Evolutionary conservation across 2,113 vertebrate genomes (phyloP).

Genomic region (Cottus gobio): DNA sequence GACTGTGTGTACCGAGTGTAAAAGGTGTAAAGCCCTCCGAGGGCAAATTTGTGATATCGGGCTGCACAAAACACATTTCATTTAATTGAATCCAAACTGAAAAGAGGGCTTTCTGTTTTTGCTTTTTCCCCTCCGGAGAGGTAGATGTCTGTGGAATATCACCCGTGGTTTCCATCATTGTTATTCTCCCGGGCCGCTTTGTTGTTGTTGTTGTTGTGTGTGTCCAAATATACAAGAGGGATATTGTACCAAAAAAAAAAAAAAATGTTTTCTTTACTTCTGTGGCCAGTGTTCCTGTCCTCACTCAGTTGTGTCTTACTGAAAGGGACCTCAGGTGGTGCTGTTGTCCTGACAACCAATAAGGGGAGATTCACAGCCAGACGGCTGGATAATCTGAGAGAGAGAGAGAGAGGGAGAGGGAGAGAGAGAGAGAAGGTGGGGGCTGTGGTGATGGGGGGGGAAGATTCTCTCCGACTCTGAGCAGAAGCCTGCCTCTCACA

Average conservation of each 20-base stretch:
- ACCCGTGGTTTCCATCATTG: not conserved
- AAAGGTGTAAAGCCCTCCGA: no score
- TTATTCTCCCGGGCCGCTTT: not conserved
- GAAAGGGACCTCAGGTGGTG: conserved; percentile 84
- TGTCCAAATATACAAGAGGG: not conserved
- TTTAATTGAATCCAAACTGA: not conserved
- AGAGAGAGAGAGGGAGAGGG: conserved; percentile 44
- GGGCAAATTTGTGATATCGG: no score
- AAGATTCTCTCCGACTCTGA: conserved; percentile 60
- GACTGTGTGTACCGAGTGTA: no score
- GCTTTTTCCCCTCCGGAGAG: not conserved
- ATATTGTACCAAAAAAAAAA: not conserved
- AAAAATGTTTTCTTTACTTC: not conserved
- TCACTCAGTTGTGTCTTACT: conserved; percentile 69
- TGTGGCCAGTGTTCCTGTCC: not conserved
- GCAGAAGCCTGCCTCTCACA: conserved; percentile 64
- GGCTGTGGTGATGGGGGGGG: conserved; percentile 41
- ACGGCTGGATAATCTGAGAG: conserved; percentile 69
- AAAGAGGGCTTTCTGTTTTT: not conserved
- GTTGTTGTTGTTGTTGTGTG: not conserved
- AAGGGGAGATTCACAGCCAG: conserved; percentile 81
- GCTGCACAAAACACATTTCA: no score
- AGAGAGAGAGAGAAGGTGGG: conserved; percentile 18
- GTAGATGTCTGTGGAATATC: not conserved
- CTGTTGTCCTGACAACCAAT: conserved; percentile 89